Conservation (phyloP, 1,140 invertebrate genomes). For the silkworm (Bombyx mori) region DNA sequence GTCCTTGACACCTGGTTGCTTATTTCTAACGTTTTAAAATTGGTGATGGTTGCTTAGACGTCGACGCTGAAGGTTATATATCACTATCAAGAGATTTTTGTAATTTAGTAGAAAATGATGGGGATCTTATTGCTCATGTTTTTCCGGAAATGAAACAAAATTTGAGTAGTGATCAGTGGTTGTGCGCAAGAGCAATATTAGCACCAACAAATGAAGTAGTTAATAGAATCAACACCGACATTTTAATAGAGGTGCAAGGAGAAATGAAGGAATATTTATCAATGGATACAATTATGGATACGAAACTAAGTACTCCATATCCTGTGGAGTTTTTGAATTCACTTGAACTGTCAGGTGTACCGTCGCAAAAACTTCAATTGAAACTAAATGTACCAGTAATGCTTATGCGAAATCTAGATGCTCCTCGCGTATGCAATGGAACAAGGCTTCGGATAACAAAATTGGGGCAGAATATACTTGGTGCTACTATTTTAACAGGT, state of each 20-base stretch:
- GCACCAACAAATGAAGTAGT: constrained; percentile 15
- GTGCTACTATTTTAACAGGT: constrained; percentile 11
- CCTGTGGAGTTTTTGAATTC: constrained; percentile 13
- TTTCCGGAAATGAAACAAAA: background rate
- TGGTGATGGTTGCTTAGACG: background rate
- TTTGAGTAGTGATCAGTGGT: constrained; percentile 4
- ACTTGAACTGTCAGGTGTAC: constrained; percentile 14
- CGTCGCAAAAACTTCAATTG: constrained; percentile 36
- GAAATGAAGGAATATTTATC: constrained; percentile 5
- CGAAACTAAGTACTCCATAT: constrained; percentile 6
- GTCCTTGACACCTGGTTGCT: no score
- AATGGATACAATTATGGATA: constrained; percentile 11
- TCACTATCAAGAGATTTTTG: background rate
- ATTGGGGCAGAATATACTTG: constrained; percentile 11
- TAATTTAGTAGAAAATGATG: constrained; percentile 1
- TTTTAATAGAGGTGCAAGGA: constrained; percentile 5
- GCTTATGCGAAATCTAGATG: constrained; percentile 12
- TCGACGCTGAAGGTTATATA: constrained; percentile 1
- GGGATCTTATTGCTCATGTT: background rate
- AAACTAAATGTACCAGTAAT: constrained; percentile 12
- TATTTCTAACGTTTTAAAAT: background rate
- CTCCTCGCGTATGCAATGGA: constrained; percentile 10
- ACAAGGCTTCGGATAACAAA: constrained; percentile 7
- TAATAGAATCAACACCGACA: constrained; percentile 11
- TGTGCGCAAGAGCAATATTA: constrained; percentile 14